A percentile compares a stretch with the other conserved stretches of the same genome.
Conservation (phyloP, 2,113 vertebrate species). For the Microcebus griseorufus region DNA sequence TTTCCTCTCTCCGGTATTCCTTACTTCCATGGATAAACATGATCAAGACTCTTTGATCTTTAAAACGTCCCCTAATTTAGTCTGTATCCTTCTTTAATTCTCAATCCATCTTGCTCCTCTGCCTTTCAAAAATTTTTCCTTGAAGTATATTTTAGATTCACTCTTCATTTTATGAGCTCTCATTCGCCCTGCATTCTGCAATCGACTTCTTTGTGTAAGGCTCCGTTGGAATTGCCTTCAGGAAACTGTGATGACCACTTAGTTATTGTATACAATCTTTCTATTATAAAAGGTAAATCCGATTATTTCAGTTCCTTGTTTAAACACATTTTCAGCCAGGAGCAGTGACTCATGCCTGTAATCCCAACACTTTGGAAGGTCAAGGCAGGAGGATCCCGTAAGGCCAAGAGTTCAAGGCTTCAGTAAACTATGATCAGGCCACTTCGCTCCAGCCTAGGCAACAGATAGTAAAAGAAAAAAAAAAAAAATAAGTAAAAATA, state of each 20-base stretch:
- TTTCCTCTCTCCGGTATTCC: neutral
- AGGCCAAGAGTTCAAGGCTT: no score
- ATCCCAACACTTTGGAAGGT: no score
- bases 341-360: no score
- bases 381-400: no score
- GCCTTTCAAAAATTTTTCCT: neutral
- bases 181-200: neutral
- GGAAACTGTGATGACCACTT: neutral
- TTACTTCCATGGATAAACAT: neutral
- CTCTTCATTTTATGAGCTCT: neutral
- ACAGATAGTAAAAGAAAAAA: no score
- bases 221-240: neutral
- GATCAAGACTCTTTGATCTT: neutral
- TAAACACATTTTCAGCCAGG: neutral
- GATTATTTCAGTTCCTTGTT: neutral
- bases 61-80: neutral
- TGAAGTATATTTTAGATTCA: neutral
- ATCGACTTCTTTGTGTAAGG: conserved; percentile 9
- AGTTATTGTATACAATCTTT: neutral
- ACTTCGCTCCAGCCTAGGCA: no score
- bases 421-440: no score
- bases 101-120: neutral
- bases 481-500: no score
- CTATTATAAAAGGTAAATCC: neutral
- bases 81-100: neutral